Evolutionary conservation across 2,888 invertebrate species (phyloP).

Genomic region (Agrotis segetum): DNA sequence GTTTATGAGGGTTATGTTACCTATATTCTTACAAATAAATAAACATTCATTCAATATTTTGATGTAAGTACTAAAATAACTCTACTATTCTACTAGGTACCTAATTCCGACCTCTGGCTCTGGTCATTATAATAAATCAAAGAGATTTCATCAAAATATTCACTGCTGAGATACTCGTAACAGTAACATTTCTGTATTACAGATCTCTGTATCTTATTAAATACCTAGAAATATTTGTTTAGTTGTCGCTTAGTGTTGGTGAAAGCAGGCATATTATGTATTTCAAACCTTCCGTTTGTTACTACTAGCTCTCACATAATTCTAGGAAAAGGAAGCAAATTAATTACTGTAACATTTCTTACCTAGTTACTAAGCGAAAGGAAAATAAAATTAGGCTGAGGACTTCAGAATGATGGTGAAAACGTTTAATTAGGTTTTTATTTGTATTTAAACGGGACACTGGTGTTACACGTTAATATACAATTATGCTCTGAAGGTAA

Average conservation of each 20-base stretch:
- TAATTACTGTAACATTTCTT: background rate
- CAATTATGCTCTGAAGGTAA: background rate
- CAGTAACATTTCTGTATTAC: no score
- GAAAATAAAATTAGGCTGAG: slow-evolving; percentile 4
- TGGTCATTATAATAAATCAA: no score
- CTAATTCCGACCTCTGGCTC: no score
- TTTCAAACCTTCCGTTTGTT: background rate
- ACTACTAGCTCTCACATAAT: slow-evolving; percentile 1
- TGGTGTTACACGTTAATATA: background rate
- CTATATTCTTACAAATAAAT: no score
- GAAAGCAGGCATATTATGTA: background rate
- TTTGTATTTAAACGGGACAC: background rate
- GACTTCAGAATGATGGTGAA: background rate
- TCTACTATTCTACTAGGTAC: no score
- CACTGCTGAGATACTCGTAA: no score
- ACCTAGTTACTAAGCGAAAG: background rate
- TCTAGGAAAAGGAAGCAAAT: slow-evolving; percentile 12
- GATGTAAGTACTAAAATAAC: no score
- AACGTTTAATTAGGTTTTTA: background rate
- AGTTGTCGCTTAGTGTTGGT: background rate
- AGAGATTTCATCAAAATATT: no score
- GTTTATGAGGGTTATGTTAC: no score
- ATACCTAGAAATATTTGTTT: background rate
- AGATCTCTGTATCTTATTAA: background rate
- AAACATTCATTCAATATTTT: no score